Evolutionary conservation across 1,140 invertebrate species (phyloP).

Genomic region (Pogonomyrmex barbatus): DNA sequence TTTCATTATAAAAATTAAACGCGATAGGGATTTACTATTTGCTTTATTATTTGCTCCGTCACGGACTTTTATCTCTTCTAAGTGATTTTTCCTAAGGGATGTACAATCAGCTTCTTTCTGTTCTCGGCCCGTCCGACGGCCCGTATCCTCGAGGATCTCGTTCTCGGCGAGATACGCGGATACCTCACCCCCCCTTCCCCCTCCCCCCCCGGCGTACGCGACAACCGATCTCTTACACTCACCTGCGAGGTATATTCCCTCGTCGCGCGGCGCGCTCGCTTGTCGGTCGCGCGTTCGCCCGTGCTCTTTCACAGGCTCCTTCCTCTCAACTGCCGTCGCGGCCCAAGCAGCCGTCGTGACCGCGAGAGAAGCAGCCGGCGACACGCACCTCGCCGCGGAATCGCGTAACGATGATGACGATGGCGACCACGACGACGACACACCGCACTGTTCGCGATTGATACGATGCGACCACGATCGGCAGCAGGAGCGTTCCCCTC

Average conservation of each 20-base stretch:
- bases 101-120: constrained; percentile 11
- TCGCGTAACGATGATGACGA: constrained; percentile 9
- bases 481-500: constrained; percentile 23
- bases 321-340: neutral
- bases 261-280: constrained; percentile 35
- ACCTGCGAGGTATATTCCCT: constrained; percentile 37
- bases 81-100: neutral
- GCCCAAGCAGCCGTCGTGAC: neutral
- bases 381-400: constrained; percentile 20
- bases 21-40: neutral
- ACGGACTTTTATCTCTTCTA: neutral
- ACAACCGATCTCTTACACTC: constrained; percentile 43
- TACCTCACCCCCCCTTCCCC: no score
- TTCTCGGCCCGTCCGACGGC: neutral
- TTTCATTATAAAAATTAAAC: neutral
- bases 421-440: neutral
- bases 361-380: neutral
- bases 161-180: constrained; percentile 5
- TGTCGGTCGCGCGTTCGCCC: constrained; percentile 10
- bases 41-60: neutral
- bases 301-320: constrained; percentile 29
- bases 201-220: constrained; percentile 25
- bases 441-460: constrained; percentile 38
- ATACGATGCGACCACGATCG: neutral
- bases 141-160: constrained; percentile 17